phyloP scores from a whole-genome alignment of 2,888 invertebrate species.

The Ctenicera cuprea region DNA sequence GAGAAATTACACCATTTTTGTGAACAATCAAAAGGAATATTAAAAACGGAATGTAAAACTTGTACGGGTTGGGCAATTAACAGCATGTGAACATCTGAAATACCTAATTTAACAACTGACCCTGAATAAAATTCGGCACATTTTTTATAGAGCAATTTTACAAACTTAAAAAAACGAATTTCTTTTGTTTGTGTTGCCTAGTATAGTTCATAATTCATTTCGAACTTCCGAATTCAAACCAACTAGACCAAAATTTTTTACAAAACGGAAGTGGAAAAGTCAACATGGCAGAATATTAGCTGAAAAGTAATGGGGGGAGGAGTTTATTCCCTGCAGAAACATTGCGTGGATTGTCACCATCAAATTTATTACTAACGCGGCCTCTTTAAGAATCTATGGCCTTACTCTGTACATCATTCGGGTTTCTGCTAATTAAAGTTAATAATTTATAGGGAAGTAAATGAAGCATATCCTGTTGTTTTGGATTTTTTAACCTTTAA shows the following conservation, averaged over 20 bases:
- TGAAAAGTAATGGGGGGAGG: constrained; percentile 15
- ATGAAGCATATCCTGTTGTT: not conserved
- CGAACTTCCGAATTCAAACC: too few species aligned
- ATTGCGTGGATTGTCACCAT: constrained; percentile 44
- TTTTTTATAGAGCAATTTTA: not conserved
- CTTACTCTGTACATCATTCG: constrained; percentile 12
- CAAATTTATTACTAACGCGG: constrained; percentile 34
- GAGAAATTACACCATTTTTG: constrained; percentile 19
- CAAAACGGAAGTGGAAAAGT: not conserved
- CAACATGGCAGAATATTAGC: constrained; percentile 5
- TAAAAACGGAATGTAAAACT: not conserved
- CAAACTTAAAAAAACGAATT: too few species aligned
- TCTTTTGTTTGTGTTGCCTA: too few species aligned
- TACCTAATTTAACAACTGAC: not conserved
- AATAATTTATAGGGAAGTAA: constrained; percentile 27
- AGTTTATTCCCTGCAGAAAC: constrained; percentile 14
- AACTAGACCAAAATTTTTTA: too few species aligned
- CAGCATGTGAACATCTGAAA: not conserved
- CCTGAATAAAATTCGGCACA: not conserved
- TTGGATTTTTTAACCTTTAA: constrained; percentile 5
- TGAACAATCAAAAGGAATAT: constrained; percentile 22
- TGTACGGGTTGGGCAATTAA: not conserved
- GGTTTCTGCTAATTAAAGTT: constrained; percentile 29
- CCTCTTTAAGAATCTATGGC: constrained; percentile 28
- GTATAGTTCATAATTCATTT: too few species aligned